Evolutionary conservation across 2,888 invertebrate species (phyloP).

Genomic region (Lamellibrachia satsuma): DNA sequence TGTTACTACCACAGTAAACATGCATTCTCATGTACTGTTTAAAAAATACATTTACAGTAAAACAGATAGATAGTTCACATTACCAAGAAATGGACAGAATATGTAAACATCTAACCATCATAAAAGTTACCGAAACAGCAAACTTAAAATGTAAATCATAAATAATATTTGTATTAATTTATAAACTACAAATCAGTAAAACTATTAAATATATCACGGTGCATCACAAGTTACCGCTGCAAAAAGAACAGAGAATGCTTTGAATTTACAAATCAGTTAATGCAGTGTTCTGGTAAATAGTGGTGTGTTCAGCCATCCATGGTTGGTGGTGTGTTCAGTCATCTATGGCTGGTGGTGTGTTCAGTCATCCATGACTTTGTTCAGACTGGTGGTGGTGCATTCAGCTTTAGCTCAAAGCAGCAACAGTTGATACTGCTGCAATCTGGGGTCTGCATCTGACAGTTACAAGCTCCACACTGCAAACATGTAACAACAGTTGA

Average conservation of each 20-base stretch:
- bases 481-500: neutral
- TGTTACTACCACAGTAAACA: neutral
- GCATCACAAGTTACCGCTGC: neutral
- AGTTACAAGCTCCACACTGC: constrained; percentile 27
- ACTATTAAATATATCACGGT: no score
- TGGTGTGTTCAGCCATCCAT: neutral
- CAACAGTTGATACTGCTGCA: constrained; percentile 26
- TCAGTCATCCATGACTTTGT: neutral
- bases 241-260: neutral
- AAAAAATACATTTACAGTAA: neutral
- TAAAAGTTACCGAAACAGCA: neutral
- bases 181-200: no score
- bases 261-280: neutral
- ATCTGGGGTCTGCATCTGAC: constrained; percentile 20
- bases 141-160: no score
- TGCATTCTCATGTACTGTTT: neutral
- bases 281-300: neutral
- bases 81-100: neutral
- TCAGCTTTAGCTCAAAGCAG: constrained; percentile 25
- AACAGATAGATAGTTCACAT: neutral
- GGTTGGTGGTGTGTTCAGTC: neutral
- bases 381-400: neutral
- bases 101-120: neutral
- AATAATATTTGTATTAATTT: no score
- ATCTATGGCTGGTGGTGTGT: neutral